Percentiles rank a stretch among this genome's conserved stretches.
phyloP scores from a whole-genome alignment of 2,797 vertebrate species.

The Botia almorhae region DNA sequence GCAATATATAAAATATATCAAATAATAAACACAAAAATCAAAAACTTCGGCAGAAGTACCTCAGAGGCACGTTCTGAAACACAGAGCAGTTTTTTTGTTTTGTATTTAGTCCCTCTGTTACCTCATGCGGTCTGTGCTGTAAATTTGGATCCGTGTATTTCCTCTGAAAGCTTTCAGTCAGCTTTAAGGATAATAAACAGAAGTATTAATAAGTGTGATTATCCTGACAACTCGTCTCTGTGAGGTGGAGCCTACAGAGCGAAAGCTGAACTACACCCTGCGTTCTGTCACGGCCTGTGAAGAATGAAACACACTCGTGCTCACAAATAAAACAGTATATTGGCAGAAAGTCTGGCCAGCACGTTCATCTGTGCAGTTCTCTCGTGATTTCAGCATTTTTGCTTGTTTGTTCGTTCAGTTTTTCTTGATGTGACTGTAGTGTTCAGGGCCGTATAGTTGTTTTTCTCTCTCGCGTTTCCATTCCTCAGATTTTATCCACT shows the following conservation, averaged over 20 bases:
- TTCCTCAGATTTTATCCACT: not conserved
- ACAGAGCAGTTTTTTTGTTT: constrained; percentile 9
- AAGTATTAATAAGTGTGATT: constrained; percentile 3
- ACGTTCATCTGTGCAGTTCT: too few relatives aligned
- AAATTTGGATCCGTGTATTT: constrained; percentile 15
- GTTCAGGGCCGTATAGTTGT: not conserved
- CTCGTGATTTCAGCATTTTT: not conserved
- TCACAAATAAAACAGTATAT: not conserved
- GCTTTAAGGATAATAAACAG: not conserved
- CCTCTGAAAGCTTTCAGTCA: not conserved
- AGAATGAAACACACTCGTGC: not conserved
- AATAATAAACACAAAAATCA: constrained; percentile 28
- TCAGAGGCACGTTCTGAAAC: constrained; percentile 35
- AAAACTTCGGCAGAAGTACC: constrained; percentile 17
- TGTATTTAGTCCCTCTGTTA: not conserved
- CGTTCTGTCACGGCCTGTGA: not conserved
- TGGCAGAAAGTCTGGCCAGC: not conserved
- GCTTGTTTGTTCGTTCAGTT: not conserved
- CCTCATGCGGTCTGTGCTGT: constrained; percentile 19
- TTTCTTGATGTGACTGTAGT: not conserved
- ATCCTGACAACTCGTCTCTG: not conserved
- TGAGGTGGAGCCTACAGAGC: not conserved
- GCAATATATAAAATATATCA: constrained; percentile 25
- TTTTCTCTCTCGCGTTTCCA: too few relatives aligned
- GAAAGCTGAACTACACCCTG: not conserved